A percentile compares a stretch with the other conserved stretches of the same genome.
Conservation (phyloP, 2,113 vertebrate species). For the Xiphias gladius region DNA sequence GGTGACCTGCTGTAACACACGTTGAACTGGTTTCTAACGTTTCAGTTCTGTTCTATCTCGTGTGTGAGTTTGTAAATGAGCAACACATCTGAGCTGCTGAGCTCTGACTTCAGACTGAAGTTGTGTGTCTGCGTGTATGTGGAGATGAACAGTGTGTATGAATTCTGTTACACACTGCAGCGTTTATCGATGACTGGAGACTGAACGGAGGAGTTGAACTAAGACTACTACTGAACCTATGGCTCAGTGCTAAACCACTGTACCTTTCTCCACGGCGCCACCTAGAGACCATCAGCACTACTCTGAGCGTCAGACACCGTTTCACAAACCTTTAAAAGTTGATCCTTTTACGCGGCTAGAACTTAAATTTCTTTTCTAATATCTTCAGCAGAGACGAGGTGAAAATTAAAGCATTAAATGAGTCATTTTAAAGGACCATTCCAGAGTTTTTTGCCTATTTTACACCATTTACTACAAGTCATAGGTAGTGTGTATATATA, state of each 20-base stretch:
- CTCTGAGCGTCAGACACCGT: neutral
- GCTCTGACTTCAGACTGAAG: too few species aligned
- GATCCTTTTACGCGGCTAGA: too few species aligned
- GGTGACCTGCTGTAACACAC: too few species aligned
- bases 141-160: too few species aligned
- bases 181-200: neutral
- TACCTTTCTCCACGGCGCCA: constrained; percentile 31
- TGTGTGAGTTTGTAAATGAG: neutral
- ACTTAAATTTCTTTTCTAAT: too few species aligned
- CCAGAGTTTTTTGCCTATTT: neutral
- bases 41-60: neutral
- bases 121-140: neutral
- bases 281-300: constrained; percentile 7
- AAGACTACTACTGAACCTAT: constrained; percentile 58
- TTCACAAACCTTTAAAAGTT: too few species aligned
- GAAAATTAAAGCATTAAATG: too few species aligned
- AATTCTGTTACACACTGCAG: neutral
- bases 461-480: too few species aligned
- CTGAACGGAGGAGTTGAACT: constrained; percentile 25
- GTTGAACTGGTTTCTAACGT: too few species aligned
- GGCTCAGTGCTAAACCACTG: constrained; percentile 39
- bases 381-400: too few species aligned
- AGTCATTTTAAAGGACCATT: constrained; percentile 4
- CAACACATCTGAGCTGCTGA: neutral
- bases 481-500: too few species aligned